Evolutionary conservation across 30 jellyfish, hydroid and myxozoan genomes (phyloP).

Genomic region (Aurelia coerulea): DNA sequence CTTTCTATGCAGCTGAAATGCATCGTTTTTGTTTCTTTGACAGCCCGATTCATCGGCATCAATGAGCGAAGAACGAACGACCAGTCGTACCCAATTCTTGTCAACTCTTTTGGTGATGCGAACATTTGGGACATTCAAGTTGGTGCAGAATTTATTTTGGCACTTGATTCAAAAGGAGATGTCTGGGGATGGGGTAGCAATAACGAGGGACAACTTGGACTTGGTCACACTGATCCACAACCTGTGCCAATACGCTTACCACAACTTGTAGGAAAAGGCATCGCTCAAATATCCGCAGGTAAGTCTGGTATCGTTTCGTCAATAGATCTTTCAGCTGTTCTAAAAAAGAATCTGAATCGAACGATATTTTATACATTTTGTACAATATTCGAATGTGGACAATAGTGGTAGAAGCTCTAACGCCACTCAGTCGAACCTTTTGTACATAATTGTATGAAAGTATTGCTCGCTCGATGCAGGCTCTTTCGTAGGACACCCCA

Average conservation of each 20-base stretch:
- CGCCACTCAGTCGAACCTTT: too few relatives aligned
- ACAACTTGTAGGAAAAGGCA: conserved; percentile 62
- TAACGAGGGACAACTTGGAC: conserved; percentile 85
- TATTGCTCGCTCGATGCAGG: too few relatives aligned
- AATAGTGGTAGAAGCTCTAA: too few relatives aligned
- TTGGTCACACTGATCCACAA: conserved; percentile 74
- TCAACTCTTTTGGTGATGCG: conserved; percentile 62
- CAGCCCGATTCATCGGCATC: conserved; percentile 74
- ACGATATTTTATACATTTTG: too few relatives aligned
- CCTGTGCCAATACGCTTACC: conserved; percentile 68
- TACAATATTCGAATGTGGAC: too few relatives aligned
- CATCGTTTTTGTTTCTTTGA: background rate
- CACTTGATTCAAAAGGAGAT: conserved; percentile 76
- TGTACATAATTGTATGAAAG: too few relatives aligned
- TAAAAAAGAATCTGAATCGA: too few relatives aligned
- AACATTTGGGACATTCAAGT: conserved; percentile 81
- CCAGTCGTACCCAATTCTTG: conserved; percentile 62
- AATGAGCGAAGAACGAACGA: conserved; percentile 49
- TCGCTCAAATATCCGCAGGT: conserved; percentile 90
- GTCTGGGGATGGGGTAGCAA: conserved; percentile 97
- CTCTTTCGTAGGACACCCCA: too few relatives aligned
- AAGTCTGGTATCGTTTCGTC: background rate
- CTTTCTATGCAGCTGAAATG: too few relatives aligned
- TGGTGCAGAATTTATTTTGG: conserved; percentile 81
- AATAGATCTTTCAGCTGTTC: too few relatives aligned